These are phyloP conservation scores for Lycaon pictus DNA, from an alignment of 2,113 vertebrate genomes.

Conservation along the genomic window DNA sequence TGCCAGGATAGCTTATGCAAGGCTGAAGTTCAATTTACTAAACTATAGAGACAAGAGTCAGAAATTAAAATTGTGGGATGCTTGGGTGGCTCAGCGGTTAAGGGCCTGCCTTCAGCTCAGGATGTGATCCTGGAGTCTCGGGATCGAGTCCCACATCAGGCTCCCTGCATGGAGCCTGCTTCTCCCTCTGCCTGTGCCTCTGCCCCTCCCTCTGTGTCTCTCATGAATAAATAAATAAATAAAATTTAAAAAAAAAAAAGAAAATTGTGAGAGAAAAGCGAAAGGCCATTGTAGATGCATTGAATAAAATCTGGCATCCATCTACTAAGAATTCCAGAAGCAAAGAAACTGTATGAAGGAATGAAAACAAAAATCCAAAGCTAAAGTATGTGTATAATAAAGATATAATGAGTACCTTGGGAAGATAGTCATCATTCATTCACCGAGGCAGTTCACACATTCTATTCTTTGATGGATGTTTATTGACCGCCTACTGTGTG, in stretches of 20 bases:
- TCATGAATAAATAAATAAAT: too few relatives aligned
- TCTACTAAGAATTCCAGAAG: not conserved
- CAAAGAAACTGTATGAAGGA: not conserved
- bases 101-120: too few relatives aligned
- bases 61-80: not conserved
- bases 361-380: not conserved
- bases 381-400: not conserved
- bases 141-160: too few relatives aligned
- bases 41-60: not conserved
- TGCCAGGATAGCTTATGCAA: not conserved
- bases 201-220: too few relatives aligned
- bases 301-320: not conserved
- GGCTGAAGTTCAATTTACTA: not conserved
- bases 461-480: not conserved
- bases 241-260: too few relatives aligned
- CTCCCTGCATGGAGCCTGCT: too few relatives aligned
- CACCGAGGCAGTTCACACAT: not conserved
- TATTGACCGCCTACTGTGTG: not conserved
- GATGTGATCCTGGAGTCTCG: too few relatives aligned
- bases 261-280: not conserved
- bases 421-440: not conserved
- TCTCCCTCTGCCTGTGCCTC: too few relatives aligned
- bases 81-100: too few relatives aligned
- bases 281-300: not conserved
- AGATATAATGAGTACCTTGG: not conserved